A percentile compares a stretch with the other conserved stretches of the same genome.
phyloP scores from a whole-genome alignment of 2,113 vertebrate genomes.

The Seriola rivoliana region DNA sequence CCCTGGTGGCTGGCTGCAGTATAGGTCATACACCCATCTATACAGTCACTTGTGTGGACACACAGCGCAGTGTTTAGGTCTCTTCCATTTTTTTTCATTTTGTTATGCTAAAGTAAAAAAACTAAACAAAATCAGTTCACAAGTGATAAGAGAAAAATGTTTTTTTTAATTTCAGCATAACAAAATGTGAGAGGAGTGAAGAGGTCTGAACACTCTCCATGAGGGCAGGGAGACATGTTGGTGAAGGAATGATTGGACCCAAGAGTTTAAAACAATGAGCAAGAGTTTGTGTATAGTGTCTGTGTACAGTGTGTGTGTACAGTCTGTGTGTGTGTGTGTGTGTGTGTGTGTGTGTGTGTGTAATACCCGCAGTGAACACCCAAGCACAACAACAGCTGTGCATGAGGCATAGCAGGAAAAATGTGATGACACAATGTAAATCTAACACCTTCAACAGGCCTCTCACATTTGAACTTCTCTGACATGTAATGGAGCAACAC shows the following conservation, averaged over 20 bases:
- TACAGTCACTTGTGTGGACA: no score
- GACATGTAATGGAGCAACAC: conserved; percentile 1
- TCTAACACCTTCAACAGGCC: conserved; percentile 29
- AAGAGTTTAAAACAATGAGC: conserved; percentile 6
- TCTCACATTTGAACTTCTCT: neutral
- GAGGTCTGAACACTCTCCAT: neutral
- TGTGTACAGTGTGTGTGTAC: conserved; percentile 8
- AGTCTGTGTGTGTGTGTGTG: conserved; percentile 1
- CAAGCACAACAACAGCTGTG: conserved; percentile 53
- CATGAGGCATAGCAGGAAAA: conserved; percentile 47
- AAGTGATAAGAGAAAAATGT: no score
- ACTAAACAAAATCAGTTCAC: no score
- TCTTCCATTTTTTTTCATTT: no score
- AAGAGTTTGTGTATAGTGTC: neutral
- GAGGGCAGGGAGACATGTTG: conserved; percentile 19
- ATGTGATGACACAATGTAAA: conserved; percentile 60
- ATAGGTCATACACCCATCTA: no score
- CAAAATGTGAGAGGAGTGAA: no score
- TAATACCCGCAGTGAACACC: conserved; percentile 9
- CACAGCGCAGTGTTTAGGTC: no score
- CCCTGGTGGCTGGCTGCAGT: no score
- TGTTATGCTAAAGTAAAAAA: no score
- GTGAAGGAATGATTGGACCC: conserved; percentile 20
- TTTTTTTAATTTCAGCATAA: no score
- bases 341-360: neutral